phyloP scores from a whole-genome alignment of 2,888 invertebrate genomes.

The Scrobipalpa costella region DNA sequence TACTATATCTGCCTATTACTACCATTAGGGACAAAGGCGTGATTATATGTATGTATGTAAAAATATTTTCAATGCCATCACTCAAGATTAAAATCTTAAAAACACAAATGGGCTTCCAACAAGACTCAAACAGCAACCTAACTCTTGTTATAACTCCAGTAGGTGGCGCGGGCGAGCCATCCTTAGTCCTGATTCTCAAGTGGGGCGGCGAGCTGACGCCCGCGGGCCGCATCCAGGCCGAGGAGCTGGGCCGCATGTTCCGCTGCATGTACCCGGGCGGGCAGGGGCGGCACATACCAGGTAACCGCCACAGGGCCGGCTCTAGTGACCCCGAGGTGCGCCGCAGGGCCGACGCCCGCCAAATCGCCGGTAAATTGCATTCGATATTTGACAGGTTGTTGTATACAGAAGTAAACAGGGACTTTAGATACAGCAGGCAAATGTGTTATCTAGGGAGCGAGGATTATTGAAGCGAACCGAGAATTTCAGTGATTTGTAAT shows the following conservation, averaged over 20 bases:
- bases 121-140: neutral
- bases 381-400: no score
- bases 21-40: no score
- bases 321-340: neutral
- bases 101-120: slow-evolving; percentile 2
- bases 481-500: no score
- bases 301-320: slow-evolving; percentile 52
- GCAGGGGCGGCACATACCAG: slow-evolving; percentile 92
- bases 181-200: slow-evolving; percentile 97
- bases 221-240: slow-evolving; percentile 98
- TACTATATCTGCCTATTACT: no score
- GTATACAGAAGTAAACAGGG: no score
- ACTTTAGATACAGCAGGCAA: no score
- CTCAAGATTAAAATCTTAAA: neutral
- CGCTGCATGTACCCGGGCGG: slow-evolving; percentile 99
- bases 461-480: no score
- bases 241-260: slow-evolving; percentile 98
- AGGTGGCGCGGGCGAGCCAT: slow-evolving; percentile 95
- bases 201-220: slow-evolving; percentile 99
- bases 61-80: no score
- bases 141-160: slow-evolving; percentile 54
- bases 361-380: neutral
- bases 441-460: no score
- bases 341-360: neutral
- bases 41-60: no score